Conservation (phyloP, 2,888 invertebrate genomes). For the Drosophila neutralis region DNA sequence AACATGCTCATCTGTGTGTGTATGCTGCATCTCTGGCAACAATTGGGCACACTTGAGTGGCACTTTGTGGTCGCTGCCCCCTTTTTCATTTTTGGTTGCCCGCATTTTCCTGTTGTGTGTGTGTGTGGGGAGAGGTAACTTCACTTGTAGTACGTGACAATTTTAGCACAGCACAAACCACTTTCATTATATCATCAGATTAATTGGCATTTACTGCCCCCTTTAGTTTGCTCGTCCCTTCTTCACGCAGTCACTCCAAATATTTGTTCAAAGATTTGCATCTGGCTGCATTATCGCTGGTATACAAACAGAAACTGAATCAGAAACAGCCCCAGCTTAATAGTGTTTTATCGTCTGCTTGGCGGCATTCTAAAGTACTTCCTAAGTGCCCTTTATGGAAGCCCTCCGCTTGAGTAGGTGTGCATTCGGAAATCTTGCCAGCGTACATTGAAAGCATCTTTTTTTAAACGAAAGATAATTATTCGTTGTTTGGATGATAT, state of each 20-base stretch:
- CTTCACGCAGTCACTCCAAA: slow-evolving; percentile 71
- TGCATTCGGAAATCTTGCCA: neutral
- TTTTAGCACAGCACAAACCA: slow-evolving; percentile 62
- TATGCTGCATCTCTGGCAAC: slow-evolving; percentile 18
- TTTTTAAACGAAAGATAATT: neutral
- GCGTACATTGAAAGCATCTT: slow-evolving; percentile 4
- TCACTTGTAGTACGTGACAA: slow-evolving; percentile 71
- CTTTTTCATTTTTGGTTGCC: slow-evolving; percentile 38
- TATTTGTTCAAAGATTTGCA: slow-evolving; percentile 79
- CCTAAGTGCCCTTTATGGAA: slow-evolving; percentile 32
- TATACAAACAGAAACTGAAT: slow-evolving; percentile 22
- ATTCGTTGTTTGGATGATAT: neutral
- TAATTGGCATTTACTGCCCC: slow-evolving; percentile 31
- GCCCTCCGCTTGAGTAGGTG: neutral
- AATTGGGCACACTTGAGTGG: slow-evolving; percentile 49
- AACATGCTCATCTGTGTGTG: slow-evolving; percentile 13
- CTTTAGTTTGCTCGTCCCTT: slow-evolving; percentile 8
- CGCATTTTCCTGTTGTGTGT: slow-evolving; percentile 25
- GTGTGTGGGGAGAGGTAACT: slow-evolving; percentile 1
- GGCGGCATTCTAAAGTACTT: slow-evolving; percentile 18
- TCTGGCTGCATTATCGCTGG: slow-evolving; percentile 66
- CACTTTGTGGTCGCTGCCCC: slow-evolving; percentile 52
- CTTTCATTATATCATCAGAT: slow-evolving; percentile 38
- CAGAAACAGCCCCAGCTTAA: slow-evolving; percentile 5
- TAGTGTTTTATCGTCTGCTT: slow-evolving; percentile 14